Base-by-base conservation (phyloP, 1,140 invertebrate genomes). In the Anoplolepis gracilipes region DNA sequence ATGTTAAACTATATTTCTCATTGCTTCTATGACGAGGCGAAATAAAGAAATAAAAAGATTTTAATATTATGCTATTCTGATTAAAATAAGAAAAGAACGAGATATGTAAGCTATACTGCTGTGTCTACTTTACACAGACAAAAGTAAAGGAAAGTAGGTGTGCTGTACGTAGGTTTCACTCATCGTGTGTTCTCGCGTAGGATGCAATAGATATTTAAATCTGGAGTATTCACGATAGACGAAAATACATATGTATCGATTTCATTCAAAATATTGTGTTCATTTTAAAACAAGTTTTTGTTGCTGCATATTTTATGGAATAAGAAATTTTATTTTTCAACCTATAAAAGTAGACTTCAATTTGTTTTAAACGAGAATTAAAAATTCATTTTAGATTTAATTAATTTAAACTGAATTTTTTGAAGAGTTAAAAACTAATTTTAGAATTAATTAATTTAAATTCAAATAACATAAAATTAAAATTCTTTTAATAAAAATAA, bases 171-270 rank as follows among this genome's bases (percentile, higher is more conserved):
- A 62, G 36, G 19, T 42, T 62, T 62, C 8, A 62, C n/a, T 75
- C 25, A 30, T 77, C 25, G 55, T 49, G 10, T 46, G 16, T 77
- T 77, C 25, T 77, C 57, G 7, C 39, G 36, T 64, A 33, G 33
- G 33, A 42, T 42, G 19, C 28, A 77, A 1, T 16, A 49, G 46
- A 49, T 19, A 65, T 67, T 78, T 78, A 65, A 67, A 49, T 78
- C 42, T 33, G n/a, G 59, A 28, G 2, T 65, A 64, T 46, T 77
- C 19, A 28, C 39, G 22, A 57, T 28, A 67, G n/a, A 78, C 1
- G 61, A 67, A 53, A 78, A 78, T 78, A 53, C n/a, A 64, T 78
- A 16, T 36, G n/a, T 67, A 53, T 67, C 62, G 39, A 78, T 78
- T 78, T 67, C 61, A 53, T 33, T 36, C 8, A 67, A 53, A 67